A percentile compares a stretch with the other conserved stretches of the same genome.
phyloP scores from a whole-genome alignment of 1,140 invertebrate genomes.

The Dreissena polymorpha region DNA sequence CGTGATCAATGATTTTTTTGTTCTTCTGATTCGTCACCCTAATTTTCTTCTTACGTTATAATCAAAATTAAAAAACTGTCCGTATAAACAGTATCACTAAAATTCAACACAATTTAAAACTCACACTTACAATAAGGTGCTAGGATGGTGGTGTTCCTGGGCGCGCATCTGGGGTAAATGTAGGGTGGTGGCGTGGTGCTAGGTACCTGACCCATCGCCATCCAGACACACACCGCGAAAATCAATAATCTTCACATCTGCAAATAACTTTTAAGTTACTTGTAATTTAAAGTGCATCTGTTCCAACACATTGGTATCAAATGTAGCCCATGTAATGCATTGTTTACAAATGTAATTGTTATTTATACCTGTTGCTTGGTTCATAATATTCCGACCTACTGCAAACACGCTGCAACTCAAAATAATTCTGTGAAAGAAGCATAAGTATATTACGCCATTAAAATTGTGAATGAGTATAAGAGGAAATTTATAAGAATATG shows the following conservation, averaged over 20 bases:
- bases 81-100: neutral
- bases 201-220: neutral
- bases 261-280: neutral
- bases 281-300: too few species aligned
- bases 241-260: neutral
- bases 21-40: neutral
- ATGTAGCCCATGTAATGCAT: too few species aligned
- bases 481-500: too few species aligned
- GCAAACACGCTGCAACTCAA: too few species aligned
- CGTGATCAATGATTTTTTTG: neutral
- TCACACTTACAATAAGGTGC: conserved; percentile 6
- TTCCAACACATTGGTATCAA: too few species aligned
- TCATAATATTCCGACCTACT: too few species aligned
- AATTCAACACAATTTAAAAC: neutral
- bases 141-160: neutral
- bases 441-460: too few species aligned
- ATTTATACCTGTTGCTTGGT: too few species aligned
- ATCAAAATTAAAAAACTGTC: neutral
- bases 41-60: neutral
- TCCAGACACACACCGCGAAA: neutral
- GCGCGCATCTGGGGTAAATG: conserved; percentile 12
- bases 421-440: too few species aligned
- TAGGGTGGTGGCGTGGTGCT: neutral
- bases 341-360: too few species aligned
- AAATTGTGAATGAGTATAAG: too few species aligned